Base-by-base conservation (phyloP, 2,888 invertebrate genomes). In the Drosophila affinis region DNA sequence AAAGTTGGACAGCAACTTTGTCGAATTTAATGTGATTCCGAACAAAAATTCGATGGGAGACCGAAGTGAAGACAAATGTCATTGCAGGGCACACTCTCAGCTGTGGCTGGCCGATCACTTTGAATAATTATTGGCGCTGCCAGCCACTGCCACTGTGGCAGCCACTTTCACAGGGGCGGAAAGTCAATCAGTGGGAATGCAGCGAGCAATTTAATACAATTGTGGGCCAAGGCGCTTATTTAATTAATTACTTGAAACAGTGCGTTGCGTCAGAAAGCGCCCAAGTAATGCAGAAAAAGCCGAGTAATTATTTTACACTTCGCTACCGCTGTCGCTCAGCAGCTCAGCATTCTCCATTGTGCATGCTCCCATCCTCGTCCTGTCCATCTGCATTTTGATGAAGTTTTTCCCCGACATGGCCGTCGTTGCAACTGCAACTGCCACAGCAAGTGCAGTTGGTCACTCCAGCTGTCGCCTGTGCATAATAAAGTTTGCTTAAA, bases 251-350 rank as follows among this genome's bases (percentile, higher is more conserved):
- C 87, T 67, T 68, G 70, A 75, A 78, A 79, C 71, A 87, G 77
- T 75, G 87, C 74, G 70, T 63, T 75, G 87, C 74, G 70, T 63
- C 63, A 62, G 77, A 79, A 73, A 62, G 70, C 62, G 68, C 32
- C 51, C 68, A 65, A 73, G 72, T 75, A 75, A 65, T 72, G 72
- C 70, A 32, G 58, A 72, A 74, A 86, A 78, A 81, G 79, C 65
- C 68, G 77, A 76, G 87, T 83, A 87, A 87, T 83, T 83, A 83
- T 83, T 86, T 86, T 83, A 54, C 84, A 86, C 82, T 86, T 86
- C 52, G 69, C 34, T 59, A 60, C 62, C 57, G 76, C 75, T 72
- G 69, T 45, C 60, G 59, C 18, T 18, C 45, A 48, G 18, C 29
- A 12, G 12, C 61, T 4, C 5, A 24, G 24, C 24, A 24, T 32